Evolutionary conservation across 2,797 vertebrate species (phyloP), one percentile per base, ranked within the genome.

Genomic region (Coreius guichenoti): DNA sequence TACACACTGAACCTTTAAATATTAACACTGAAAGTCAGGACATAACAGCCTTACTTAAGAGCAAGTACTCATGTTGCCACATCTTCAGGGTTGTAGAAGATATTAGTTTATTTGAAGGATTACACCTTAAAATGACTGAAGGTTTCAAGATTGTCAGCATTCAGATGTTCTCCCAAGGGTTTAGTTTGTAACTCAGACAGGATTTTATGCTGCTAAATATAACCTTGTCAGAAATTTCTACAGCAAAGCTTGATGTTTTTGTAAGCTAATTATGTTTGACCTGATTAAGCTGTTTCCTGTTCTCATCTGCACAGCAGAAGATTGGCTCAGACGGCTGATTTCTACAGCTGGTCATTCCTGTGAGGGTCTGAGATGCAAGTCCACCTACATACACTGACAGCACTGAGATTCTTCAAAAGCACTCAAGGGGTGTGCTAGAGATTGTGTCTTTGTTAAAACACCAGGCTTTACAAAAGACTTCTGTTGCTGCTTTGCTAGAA

Each of bases 251-350:
- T 82, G 69, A 61, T 90, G 79, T 88, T 93, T 90, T 87, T 83
- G 61, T 88, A 73, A 86, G 82, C 26, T 29, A 90, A 86, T 87
- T 80, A 72, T 83, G 85, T 88, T 89, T 86, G 87, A 91, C 88
- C 83, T 86, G 78, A 93, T 93, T 90, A 91, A 91, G 89, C 87
- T 72, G 90, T 89, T 93, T 94, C 92, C 92, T 92, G 90, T 89
- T 88, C 90, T 90, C 90, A 91, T 91, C 90, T 87, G 81, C 61
- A 3, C 43, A 83, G 54, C 51, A 82, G 63, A 49, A 85, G 39
- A 51, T 43, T 43, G 67, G 16, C 9, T 79, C 39, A 72, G 29
- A 70, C 13, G 47, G 29, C 36, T 26, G 16, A 49, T 45, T 43
- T 85, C 23, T 58, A 72, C 90, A 92, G 92, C 91, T 93, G 90